Conservation (phyloP, 1,140 invertebrate genomes). For the Belonocnema kinseyi region DNA sequence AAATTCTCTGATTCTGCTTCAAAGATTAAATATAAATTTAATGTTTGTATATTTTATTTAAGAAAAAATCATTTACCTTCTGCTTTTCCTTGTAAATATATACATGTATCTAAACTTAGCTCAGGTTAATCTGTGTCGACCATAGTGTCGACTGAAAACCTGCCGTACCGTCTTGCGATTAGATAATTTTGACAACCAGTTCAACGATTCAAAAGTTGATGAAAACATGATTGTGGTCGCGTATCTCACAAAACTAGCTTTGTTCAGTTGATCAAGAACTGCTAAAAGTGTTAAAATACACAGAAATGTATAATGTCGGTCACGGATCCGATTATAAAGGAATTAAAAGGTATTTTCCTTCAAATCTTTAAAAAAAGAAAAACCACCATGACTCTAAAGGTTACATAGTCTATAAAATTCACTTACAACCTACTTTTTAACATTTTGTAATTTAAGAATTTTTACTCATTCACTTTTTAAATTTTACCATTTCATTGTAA, state of each 20-base stretch:
- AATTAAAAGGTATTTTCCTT: constrained; percentile 75
- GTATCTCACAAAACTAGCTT: not conserved
- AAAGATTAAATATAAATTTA: too few relatives aligned
- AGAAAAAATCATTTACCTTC: too few relatives aligned
- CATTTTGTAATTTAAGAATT: constrained; percentile 13
- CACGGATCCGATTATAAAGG: constrained; percentile 76
- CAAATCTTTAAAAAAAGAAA: not conserved
- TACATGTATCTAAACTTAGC: too few relatives aligned
- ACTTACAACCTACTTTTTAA: not conserved
- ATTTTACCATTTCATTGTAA: not conserved
- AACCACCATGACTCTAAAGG: not conserved
- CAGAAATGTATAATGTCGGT: constrained; percentile 73
- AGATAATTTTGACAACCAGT: constrained; percentile 8
- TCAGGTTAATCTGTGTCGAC: not conserved
- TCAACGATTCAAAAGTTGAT: not conserved
- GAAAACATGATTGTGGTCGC: not conserved
- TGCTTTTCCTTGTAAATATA: too few relatives aligned
- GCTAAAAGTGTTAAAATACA: not conserved
- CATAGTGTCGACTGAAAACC: not conserved
- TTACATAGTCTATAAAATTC: constrained; percentile 11
- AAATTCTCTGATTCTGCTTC: too few relatives aligned
- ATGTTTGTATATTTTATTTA: too few relatives aligned
- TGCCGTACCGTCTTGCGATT: not conserved
- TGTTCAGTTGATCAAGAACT: not conserved
- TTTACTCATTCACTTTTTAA: constrained; percentile 12